phyloP scores from a whole-genome alignment of 2,113 vertebrate genomes.

The Nerophis ophidion region DNA sequence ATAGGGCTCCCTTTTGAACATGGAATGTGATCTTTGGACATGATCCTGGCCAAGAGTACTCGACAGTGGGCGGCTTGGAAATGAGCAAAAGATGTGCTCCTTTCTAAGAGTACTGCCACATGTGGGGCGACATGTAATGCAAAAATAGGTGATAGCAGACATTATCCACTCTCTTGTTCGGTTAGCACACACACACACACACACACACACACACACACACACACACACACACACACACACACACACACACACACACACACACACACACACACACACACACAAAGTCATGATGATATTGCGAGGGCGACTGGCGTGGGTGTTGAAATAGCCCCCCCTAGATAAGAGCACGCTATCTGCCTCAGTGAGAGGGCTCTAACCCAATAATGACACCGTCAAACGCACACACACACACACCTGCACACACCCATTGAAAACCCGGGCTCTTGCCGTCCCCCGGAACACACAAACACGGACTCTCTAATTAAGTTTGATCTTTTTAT shows the following conservation, averaged over 20 bases:
- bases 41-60: too few relatives aligned
- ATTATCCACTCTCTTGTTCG: neutral
- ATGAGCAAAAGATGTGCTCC: conserved; percentile 5
- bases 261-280: neutral
- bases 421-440: conserved; percentile 21
- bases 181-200: neutral
- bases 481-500: conserved; percentile 73
- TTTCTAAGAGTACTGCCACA: conserved; percentile 11
- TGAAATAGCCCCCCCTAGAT: conserved; percentile 58
- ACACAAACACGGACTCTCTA: conserved; percentile 44
- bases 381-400: conserved; percentile 53
- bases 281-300: conserved; percentile 40
- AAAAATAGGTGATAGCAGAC: conserved; percentile 7
- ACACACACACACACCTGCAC: conserved; percentile 29
- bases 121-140: conserved; percentile 26
- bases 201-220: neutral
- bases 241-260: conserved; percentile 1
- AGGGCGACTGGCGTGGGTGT: conserved; percentile 54
- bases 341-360: conserved; percentile 61
- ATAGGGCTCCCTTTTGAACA: too few relatives aligned
- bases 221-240: conserved; percentile 1
- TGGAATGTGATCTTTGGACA: too few relatives aligned
- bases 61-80: neutral
- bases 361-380: conserved; percentile 59
- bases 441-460: conserved; percentile 23